phyloP scores from a whole-genome alignment of 2,888 invertebrate species.

The Meganola albula region DNA sequence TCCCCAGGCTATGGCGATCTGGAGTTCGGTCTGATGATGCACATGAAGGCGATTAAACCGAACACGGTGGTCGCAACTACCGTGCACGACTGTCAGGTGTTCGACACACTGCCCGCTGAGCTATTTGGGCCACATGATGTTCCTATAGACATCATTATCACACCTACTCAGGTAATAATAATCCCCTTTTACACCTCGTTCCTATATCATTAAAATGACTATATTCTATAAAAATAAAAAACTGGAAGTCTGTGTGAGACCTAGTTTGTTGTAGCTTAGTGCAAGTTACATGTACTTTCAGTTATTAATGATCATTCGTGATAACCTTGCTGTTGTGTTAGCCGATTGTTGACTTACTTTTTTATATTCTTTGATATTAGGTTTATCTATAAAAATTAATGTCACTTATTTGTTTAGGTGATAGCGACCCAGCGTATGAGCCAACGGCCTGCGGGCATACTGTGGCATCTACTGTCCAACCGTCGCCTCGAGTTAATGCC shows the following conservation, averaged over 20 bases:
- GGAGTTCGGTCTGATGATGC: conserved; percentile 88
- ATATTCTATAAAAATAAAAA: too few relatives aligned
- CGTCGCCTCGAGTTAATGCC: conserved; percentile 85
- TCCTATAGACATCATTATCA: conserved; percentile 90
- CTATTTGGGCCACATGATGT: conserved; percentile 89
- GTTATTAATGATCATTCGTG: too few relatives aligned
- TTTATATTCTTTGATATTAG: too few relatives aligned
- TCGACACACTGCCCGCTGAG: conserved; percentile 84
- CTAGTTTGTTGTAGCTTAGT: too few relatives aligned
- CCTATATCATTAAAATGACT: too few relatives aligned
- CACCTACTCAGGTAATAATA: conserved; percentile 89
- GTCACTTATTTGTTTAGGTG: conserved; percentile 39
- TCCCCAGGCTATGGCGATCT: conserved; percentile 85
- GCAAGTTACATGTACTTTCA: too few relatives aligned
- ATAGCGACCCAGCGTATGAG: conserved; percentile 68
- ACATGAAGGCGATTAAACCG: conserved; percentile 86
- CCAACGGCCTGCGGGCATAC: conserved; percentile 82
- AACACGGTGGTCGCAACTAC: conserved; percentile 87
- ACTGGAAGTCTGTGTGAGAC: too few relatives aligned
- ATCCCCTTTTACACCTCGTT: too few relatives aligned
- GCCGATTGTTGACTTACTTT: too few relatives aligned
- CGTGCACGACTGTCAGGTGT: conserved; percentile 90
- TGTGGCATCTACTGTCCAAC: conserved; percentile 87
- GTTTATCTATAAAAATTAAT: background rate
- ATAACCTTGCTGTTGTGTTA: too few relatives aligned